Conservation (phyloP, 1,140 invertebrate species). For the Coelopa frigida region DNA sequence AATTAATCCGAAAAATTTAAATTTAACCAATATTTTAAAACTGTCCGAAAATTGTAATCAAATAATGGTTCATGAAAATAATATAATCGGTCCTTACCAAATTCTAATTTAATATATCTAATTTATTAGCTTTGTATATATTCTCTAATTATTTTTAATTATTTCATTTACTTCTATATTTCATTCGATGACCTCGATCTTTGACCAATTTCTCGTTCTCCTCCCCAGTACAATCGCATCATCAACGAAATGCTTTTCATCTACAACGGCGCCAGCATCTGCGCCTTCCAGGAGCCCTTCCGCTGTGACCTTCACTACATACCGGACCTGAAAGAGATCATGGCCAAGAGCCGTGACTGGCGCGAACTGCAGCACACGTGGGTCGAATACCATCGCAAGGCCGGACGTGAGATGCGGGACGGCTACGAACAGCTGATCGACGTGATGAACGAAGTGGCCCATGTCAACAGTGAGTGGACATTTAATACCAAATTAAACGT, state of each 20-base stretch:
- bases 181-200: too few relatives aligned
- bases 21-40: too few relatives aligned
- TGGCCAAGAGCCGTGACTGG: slow-evolving; percentile 72
- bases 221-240: slow-evolving; percentile 70
- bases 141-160: too few relatives aligned
- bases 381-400: slow-evolving; percentile 78
- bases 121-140: too few relatives aligned
- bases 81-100: too few relatives aligned
- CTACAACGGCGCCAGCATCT: slow-evolving; percentile 80
- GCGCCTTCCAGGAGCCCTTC: slow-evolving; percentile 74
- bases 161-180: neutral
- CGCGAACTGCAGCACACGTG: slow-evolving; percentile 78
- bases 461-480: slow-evolving; percentile 76
- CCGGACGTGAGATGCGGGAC: slow-evolving; percentile 69
- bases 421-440: slow-evolving; percentile 75
- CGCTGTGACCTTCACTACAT: slow-evolving; percentile 72
- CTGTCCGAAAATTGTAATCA: too few relatives aligned
- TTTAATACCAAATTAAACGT: too few relatives aligned
- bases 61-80: too few relatives aligned
- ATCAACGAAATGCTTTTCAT: slow-evolving; percentile 83
- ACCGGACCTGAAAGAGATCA: slow-evolving; percentile 62
- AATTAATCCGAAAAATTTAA: too few relatives aligned
- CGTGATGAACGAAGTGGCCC: slow-evolving; percentile 79
- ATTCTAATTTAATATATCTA: too few relatives aligned
- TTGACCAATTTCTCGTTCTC: neutral